Evolutionary conservation across 2,113 vertebrate genomes (phyloP), one percentile per base, ranked within the genome.

Genomic region (Procavia capensis): DNA sequence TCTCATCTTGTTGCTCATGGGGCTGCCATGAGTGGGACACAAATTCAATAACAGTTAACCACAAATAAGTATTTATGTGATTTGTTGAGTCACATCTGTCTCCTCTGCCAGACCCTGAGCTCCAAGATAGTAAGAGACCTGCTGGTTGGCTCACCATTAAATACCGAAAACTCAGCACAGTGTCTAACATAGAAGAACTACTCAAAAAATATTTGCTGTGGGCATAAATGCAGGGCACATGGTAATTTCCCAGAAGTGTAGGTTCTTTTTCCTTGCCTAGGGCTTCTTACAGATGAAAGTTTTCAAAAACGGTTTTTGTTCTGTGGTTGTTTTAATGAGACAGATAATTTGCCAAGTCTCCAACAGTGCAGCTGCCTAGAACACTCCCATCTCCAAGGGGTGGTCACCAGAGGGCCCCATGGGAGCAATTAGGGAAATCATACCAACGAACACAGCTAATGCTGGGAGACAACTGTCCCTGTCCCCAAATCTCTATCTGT

Each of bases 351-450:
- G 19, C 43, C 54, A 17, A 27, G 29, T 84, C 83, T 34, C 75
- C 63, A 45, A 29, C 25, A 31, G 16, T 34, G 9, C 25, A 14
- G 34, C 29, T 11, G 59, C 43, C 36, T 29, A 29, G 31, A 84
- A 31, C 54, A 36, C 27, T 13, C 13, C n/a, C 75, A 41, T 68
- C 2, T 91, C 2, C 27, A 78, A 90, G 72, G 70, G 63, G 61
- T 31, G 74, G 90, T 88, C 92, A 0, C 85, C 95, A 98, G 97
- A 97, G 95, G 96, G 92, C 95, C 92, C 90, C 95, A 82, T 27
- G 96, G 88, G 92, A 97, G 90, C 57, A 70, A 59, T 86, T 90
- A 94, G 16, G 75, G 83, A 87, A 88, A 90, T 63, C 83, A 29
- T 29, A 45, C 82, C 54, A 31, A 78, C 0, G 3, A 75, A 87